These are phyloP conservation scores for Nymphalis io DNA, from an alignment of 1,140 invertebrate species.

Conservation along the genomic window DNA sequence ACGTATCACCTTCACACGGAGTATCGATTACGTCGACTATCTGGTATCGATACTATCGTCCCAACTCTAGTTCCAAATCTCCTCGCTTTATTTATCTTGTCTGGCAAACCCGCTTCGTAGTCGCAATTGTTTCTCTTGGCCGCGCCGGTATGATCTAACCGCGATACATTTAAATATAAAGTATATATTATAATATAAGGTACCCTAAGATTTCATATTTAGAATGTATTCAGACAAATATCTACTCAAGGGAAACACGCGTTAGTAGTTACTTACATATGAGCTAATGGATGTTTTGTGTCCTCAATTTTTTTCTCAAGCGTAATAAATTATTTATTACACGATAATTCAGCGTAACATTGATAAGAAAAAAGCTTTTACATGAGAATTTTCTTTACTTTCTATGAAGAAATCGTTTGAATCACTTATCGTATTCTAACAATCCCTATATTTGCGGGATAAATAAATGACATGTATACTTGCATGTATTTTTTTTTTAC, in stretches of 20 bases:
- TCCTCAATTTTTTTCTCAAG: not conserved
- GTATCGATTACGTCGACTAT: not conserved
- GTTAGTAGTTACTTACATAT: not conserved
- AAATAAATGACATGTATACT: slow-evolving; percentile 15
- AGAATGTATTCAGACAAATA: not conserved
- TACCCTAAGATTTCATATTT: not conserved
- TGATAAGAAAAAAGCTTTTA: slow-evolving; percentile 2
- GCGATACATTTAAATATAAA: not conserved
- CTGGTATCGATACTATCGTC: not conserved
- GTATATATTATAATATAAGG: too few species aligned
- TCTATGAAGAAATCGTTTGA: not conserved
- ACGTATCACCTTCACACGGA: not conserved
- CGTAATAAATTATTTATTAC: slow-evolving; percentile 10
- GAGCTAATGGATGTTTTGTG: slow-evolving; percentile 11
- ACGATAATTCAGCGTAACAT: slow-evolving; percentile 1
- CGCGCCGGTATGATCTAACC: not conserved
- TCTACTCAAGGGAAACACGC: not conserved
- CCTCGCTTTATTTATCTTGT: not conserved
- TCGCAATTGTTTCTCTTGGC: not conserved
- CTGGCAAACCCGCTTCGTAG: not conserved
- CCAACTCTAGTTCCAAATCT: not conserved
- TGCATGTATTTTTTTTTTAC: slow-evolving; percentile 22
- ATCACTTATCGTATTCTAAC: not conserved
- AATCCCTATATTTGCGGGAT: slow-evolving; percentile 12
- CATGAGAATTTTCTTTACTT: not conserved